These are phyloP conservation scores for Knipowitschia caucasica DNA, from an alignment of 2,797 vertebrate genomes.

Conservation along the genomic window DNA sequence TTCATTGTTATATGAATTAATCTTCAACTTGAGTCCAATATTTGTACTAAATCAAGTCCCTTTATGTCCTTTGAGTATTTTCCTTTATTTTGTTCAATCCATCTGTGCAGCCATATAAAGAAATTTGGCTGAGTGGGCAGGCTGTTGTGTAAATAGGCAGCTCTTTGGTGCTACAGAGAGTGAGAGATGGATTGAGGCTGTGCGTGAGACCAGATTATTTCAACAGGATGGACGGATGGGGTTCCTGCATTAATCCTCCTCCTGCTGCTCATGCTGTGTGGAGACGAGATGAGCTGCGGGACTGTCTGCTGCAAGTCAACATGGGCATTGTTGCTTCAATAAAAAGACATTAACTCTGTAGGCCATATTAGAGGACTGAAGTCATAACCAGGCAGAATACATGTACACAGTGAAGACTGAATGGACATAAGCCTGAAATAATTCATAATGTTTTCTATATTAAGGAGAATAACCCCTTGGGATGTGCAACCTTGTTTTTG, in stretches of 20 bases:
- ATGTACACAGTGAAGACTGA: not conserved
- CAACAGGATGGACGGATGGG: conserved; percentile 17
- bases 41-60: not conserved
- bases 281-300: conserved; percentile 41
- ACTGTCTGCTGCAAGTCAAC: conserved; percentile 25
- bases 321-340: conserved; percentile 18
- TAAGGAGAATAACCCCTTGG: too few relatives aligned
- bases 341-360: not conserved
- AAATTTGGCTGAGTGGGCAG: conserved; percentile 14
- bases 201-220: conserved; percentile 51
- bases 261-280: conserved; percentile 50
- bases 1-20: not conserved
- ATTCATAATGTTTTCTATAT: too few relatives aligned
- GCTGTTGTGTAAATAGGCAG: conserved; percentile 29
- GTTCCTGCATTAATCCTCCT: conserved; percentile 52
- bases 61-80: not conserved
- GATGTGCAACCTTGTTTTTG: too few relatives aligned
- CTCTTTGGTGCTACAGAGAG: conserved; percentile 21
- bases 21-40: not conserved
- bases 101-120: conserved; percentile 19
- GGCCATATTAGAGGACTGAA: not conserved
- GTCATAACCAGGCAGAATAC: not conserved
- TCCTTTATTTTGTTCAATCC: conserved; percentile 1
- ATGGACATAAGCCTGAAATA: not conserved
- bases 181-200: conserved; percentile 25